These are phyloP conservation scores for Drosophila pullipes DNA, from an alignment of 2,888 invertebrate species.

Conservation along the genomic window DNA sequence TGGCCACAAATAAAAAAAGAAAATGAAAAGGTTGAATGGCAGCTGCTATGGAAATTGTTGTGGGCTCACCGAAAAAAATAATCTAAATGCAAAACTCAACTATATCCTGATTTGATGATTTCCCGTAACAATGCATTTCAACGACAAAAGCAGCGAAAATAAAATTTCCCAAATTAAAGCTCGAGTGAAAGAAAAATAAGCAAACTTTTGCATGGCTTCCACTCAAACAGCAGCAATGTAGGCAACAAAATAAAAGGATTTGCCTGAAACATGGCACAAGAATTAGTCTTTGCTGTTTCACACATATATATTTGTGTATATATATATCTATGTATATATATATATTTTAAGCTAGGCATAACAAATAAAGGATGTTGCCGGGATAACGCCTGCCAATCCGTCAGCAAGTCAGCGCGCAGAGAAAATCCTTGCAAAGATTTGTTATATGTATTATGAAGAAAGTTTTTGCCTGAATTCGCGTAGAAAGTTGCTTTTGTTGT, in stretches of 20 bases:
- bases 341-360: slow-evolving; percentile 3
- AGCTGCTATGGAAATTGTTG: slow-evolving; percentile 22
- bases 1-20: slow-evolving; percentile 7
- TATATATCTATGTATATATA: background rate
- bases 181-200: background rate
- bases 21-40: slow-evolving; percentile 42
- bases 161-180: slow-evolving; percentile 46
- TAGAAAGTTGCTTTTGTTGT: slow-evolving; percentile 19
- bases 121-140: slow-evolving; percentile 24
- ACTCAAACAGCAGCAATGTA: slow-evolving; percentile 48
- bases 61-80: slow-evolving; percentile 42
- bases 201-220: slow-evolving; percentile 58
- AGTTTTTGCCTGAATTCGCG: slow-evolving; percentile 56
- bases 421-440: slow-evolving; percentile 66
- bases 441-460: slow-evolving; percentile 63
- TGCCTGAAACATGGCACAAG: slow-evolving; percentile 10
- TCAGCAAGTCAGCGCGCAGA: slow-evolving; percentile 26
- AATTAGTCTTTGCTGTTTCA: background rate
- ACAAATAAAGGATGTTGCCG: slow-evolving; percentile 34
- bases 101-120: slow-evolving; percentile 44
- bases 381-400: slow-evolving; percentile 52
- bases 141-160: slow-evolving; percentile 35
- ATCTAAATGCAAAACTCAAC: slow-evolving; percentile 75
- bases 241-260: slow-evolving; percentile 5
- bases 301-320: background rate